Base-by-base conservation (phyloP, 2,113 vertebrate species). In the Oryzias melastigma region DNA sequence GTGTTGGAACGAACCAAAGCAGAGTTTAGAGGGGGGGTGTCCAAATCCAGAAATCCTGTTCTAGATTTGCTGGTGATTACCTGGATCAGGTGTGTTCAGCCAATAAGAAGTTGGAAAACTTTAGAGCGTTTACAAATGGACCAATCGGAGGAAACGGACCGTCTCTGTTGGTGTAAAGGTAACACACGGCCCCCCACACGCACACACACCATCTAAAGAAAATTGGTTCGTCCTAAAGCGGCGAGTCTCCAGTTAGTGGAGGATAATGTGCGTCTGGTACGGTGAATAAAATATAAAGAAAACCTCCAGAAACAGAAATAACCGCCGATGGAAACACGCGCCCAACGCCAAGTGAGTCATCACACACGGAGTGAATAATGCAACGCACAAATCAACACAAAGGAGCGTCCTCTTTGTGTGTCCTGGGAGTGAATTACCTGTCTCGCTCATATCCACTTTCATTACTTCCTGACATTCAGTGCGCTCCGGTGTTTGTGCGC, bases 391-490 rank as follows among this genome's bases (percentile, higher is more conserved):
- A 82, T 71, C 62, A 64, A 58, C 50, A 64, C 63, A 69, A 62
- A 73, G n/a, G 8, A 49, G 52, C 76, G 45, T 41, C 52, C n/a
- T 19, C 15, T 18, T 40, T 4, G 40, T 49, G 68, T 69, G 80
- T 65, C 70, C 77, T 69, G 58, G 53, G 58, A 17, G 63, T 60
- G 76, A 80, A 82, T 88, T 71, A 82, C 75, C 82, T 70, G 69
- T 67, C 80, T 70, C 46, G 64, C 75, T 80, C 79, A 61, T 56
- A 84, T 87, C 87, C 73, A 65, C 88, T 87, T 91, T 91, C 89
- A 91, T 90, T 90, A 90, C 52, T 56, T 61, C 68, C 73, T 90
- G 87, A 89, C 91, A 91, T 92, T 92, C 87, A 89, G 77, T 50
- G 52, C 58, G 73, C 46, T 5, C 4, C 48, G 40, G 55, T 20